A percentile compares a stretch with the other conserved stretches of the same genome.
Conservation (phyloP, 2,113 vertebrate genomes). For the Xenopus borealis region DNA sequence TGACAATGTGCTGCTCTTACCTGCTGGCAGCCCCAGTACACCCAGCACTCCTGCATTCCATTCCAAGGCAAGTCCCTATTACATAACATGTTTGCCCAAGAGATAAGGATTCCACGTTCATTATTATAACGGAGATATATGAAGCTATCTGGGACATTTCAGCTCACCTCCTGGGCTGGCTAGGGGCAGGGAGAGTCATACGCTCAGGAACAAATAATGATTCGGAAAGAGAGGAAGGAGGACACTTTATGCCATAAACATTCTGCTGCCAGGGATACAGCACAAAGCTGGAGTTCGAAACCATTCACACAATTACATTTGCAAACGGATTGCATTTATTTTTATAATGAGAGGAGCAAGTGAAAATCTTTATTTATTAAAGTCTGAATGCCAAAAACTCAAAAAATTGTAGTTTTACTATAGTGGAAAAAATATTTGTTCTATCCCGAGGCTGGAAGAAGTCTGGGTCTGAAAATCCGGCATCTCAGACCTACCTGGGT, state of each 20-base stretch:
- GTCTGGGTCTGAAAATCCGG: too few species aligned
- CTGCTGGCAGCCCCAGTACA: slow-evolving; percentile 8
- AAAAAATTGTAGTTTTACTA: too few species aligned
- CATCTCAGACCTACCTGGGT: too few species aligned
- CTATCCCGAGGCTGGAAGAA: too few species aligned
- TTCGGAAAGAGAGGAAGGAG: not conserved
- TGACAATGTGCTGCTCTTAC: slow-evolving; percentile 15
- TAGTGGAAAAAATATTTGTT: too few species aligned
- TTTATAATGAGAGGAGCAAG: not conserved
- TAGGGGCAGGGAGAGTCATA: not conserved
- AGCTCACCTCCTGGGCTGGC: not conserved
- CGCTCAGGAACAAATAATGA: slow-evolving; percentile 8
- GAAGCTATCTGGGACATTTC: not conserved
- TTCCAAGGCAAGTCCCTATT: slow-evolving; percentile 28
- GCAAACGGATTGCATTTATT: not conserved
- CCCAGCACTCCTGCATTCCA: slow-evolving; percentile 32
- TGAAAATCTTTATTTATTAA: too few species aligned
- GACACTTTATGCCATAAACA: not conserved
- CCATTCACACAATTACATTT: slow-evolving; percentile 1
- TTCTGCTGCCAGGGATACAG: not conserved
- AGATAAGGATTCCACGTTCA: slow-evolving; percentile 28
- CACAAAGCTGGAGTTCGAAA: not conserved
- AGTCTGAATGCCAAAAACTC: too few species aligned
- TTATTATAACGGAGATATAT: slow-evolving; percentile 4
- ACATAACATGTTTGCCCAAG: slow-evolving; percentile 38